Base-by-base conservation (phyloP, 2,797 vertebrate species). In the Eleutherodactylus coqui region DNA sequence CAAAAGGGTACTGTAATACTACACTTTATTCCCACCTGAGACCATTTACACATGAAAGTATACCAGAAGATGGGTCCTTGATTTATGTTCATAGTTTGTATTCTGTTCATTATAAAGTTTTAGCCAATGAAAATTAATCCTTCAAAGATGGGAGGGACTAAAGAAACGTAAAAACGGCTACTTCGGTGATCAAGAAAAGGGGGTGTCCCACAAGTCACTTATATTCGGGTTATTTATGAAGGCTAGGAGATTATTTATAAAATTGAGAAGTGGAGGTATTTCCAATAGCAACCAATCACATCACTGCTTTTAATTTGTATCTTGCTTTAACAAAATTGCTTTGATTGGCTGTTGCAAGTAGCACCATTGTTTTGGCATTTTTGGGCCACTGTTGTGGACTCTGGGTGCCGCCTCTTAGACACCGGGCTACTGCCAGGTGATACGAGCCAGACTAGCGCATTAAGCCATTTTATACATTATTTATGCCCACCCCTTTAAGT, bases 1-100 rank as follows among this genome's bases (percentile, higher is more conserved):
- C 70, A n/a, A 64, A 60, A 80, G 69, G 81, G 77, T 87, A 87
- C 86, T 84, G 82, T 87, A 83, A 69, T 62, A 87, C 75, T 79
- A 84, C 67, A 87, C 67, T 36, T 87, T 87, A 47, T 80, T 51
- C 69, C 84, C 82, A 79, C 73, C 34, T 21, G 14, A 64, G 38
- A 75, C 82, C 43, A 14, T 62, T 27, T 64, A 87, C 53, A 80
- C 55, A 58, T 58, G 69, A 80, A 51, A 55, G 76, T 81, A 79
- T 79, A 81, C 82, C 55, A 79, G 47, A 80, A 64, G 19, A 34
- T 55, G n/a, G n/a, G n/a, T n/a, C n/a, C n/a, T n/a, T n/a, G 19
- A 53, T 27, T 75, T 87, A 75, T 69, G 69, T 80, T 79, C 55
- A 79, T 83, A 75, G 64, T 83, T 87, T 83, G 72, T 85, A 76